Evolutionary conservation across 2,113 vertebrate genomes (phyloP).

Genomic region (Phalacrocorax aristotelis): DNA sequence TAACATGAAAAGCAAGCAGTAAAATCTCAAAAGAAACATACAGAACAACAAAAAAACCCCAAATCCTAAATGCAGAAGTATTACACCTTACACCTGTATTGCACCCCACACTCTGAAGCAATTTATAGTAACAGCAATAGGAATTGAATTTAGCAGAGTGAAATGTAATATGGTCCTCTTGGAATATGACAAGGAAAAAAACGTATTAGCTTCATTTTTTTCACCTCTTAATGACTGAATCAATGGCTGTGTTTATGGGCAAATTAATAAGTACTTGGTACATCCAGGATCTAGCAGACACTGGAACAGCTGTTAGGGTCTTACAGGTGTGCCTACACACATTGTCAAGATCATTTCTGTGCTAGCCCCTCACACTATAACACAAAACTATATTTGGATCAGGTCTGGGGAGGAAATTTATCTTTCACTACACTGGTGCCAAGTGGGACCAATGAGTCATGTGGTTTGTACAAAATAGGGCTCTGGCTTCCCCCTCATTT

Average conservation of each 20-base stretch:
- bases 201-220: background rate
- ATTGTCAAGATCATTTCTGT: background rate
- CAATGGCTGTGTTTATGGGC: background rate
- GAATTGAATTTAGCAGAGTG: background rate
- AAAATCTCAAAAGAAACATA: background rate
- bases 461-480: background rate
- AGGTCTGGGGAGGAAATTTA: background rate
- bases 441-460: background rate
- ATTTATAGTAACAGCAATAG: background rate
- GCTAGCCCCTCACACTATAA: background rate
- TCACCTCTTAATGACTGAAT: background rate
- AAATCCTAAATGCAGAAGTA: background rate
- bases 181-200: background rate
- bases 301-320: background rate
- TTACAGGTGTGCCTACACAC: background rate
- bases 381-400: background rate
- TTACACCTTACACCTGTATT: too few relatives aligned
- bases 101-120: background rate
- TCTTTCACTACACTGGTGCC: background rate
- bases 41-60: background rate
- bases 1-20: background rate
- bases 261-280: background rate
- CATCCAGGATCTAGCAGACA: background rate
- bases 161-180: background rate
- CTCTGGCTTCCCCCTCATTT: background rate